Evolutionary conservation across 2,888 invertebrate genomes (phyloP).

Genomic region (Diarsia rubi): DNA sequence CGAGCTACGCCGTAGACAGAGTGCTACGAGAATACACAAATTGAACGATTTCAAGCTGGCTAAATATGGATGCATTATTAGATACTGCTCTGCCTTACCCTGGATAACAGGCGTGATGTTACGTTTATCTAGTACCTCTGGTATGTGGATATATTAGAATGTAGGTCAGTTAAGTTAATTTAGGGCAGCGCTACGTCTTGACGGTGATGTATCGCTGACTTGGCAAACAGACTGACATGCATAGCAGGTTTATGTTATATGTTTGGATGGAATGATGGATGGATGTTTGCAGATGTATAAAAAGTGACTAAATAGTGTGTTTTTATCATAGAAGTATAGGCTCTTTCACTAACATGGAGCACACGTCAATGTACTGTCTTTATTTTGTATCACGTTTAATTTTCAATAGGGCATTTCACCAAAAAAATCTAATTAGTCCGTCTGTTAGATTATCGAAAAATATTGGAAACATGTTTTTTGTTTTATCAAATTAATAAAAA

Average conservation of each 20-base stretch:
- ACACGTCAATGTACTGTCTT: neutral
- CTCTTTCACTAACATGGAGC: too few species aligned
- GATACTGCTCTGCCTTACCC: neutral
- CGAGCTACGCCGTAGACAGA: slow-evolving; percentile 15
- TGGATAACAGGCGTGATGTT: neutral
- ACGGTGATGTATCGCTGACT: slow-evolving; percentile 47
- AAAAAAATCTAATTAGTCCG: too few species aligned
- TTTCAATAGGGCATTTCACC: too few species aligned
- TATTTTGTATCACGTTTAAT: neutral
- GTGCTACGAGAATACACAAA: slow-evolving; percentile 7
- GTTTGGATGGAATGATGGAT: slow-evolving; percentile 32
- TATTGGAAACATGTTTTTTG: too few species aligned
- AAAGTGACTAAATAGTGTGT: neutral
- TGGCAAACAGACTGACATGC: slow-evolving; percentile 27
- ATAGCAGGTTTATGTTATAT: neutral
- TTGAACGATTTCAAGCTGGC: neutral
- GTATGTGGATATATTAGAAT: slow-evolving; percentile 23
- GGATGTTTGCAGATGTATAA: neutral
- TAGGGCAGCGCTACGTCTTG: slow-evolving; percentile 46
- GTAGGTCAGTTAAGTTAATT: slow-evolving; percentile 54
- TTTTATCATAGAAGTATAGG: neutral
- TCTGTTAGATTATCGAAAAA: too few species aligned
- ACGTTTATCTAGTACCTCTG: neutral
- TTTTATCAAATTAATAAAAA: too few species aligned
- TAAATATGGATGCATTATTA: too few species aligned